Conservation (phyloP, 2,113 vertebrate genomes). For the Mormyrus iriodes region DNA sequence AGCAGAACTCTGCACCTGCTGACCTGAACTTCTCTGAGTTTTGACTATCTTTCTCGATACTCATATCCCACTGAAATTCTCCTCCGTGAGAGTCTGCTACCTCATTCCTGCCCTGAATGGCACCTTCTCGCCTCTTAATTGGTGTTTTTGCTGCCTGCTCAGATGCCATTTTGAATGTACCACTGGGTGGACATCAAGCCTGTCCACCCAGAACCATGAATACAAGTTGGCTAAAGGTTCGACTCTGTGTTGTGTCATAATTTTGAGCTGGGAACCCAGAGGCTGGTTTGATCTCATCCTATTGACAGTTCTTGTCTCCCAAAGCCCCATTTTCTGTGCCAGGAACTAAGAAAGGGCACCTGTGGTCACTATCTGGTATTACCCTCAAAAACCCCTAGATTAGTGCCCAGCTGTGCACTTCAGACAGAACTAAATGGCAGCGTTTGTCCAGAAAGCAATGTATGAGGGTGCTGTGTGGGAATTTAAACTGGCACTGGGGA, state of each 20-base stretch:
- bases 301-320: background rate
- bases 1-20: background rate
- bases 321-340: background rate
- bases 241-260: background rate
- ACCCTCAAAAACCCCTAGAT: background rate
- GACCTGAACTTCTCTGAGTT: background rate
- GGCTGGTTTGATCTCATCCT: background rate
- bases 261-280: background rate
- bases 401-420: background rate
- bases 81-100: background rate
- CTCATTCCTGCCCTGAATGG: background rate
- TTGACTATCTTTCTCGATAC: background rate
- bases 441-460: background rate
- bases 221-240: background rate
- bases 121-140: background rate
- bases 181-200: background rate
- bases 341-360: background rate
- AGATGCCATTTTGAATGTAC: background rate
- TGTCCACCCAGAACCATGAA: background rate
- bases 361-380: background rate
- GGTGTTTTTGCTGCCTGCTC: background rate
- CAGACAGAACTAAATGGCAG: background rate
- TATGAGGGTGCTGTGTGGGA: conserved; percentile 14
- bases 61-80: background rate
- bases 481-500: background rate